phyloP scores from a whole-genome alignment of 1,140 invertebrate genomes.

The Geopemphigus sp. region DNA sequence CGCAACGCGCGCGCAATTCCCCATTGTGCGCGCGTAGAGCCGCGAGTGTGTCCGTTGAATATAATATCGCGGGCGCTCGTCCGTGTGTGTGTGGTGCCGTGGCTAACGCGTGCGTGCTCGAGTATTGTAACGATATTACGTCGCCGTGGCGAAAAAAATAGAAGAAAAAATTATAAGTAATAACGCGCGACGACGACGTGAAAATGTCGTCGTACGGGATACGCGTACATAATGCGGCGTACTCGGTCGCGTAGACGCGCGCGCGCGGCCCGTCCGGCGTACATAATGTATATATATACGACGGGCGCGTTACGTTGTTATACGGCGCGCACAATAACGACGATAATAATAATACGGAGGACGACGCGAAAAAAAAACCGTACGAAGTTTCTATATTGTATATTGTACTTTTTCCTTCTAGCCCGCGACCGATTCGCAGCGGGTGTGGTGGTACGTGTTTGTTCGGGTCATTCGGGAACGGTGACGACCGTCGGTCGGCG shows the following conservation, averaged over 20 bases:
- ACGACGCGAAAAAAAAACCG: not conserved
- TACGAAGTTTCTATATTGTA: slow-evolving; percentile 16
- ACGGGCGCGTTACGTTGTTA: not conserved
- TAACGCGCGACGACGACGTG: not conserved
- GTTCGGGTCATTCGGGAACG: slow-evolving; percentile 12
- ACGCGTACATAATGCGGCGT: slow-evolving; percentile 27
- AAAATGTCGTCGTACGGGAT: slow-evolving; percentile 28
- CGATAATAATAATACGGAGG: not conserved
- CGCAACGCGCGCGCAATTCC: not conserved
- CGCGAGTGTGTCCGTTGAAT: not conserved
- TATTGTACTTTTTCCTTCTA: not conserved
- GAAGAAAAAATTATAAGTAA: not conserved
- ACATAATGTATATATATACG: too few relatives aligned
- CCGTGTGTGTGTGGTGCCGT: not conserved
- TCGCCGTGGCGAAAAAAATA: slow-evolving; percentile 24
- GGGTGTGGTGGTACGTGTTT: not conserved
- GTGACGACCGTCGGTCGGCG: not conserved
- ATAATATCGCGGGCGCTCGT: not conserved
- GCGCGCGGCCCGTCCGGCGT: not conserved
- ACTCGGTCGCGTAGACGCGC: not conserved
- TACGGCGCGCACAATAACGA: not conserved
- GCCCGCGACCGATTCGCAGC: slow-evolving; percentile 26
- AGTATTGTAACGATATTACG: slow-evolving; percentile 15
- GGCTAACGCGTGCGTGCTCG: not conserved
- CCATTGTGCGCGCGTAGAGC: not conserved